Base-by-base conservation (phyloP, 1,140 invertebrate genomes). In the Drosophila pseudoananassae region DNA sequence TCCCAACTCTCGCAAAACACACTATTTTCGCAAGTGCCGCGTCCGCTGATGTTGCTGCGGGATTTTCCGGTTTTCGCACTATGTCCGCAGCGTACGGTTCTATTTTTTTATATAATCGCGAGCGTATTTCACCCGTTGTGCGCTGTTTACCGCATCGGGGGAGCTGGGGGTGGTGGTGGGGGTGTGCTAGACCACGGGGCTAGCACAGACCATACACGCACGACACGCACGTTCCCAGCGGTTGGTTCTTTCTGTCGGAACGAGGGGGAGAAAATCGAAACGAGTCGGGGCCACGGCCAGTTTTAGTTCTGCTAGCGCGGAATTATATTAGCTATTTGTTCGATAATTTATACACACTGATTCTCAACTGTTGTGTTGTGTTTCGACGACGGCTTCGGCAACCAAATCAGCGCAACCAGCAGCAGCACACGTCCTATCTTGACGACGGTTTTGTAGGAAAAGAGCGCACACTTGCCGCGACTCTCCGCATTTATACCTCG, bases 51-150 rank as follows among this genome's bases (percentile, higher is more conserved):
- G 20, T 52, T 43, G 50, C 45, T 65, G 4, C 10, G 69, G 23
- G 50, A 55, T 57, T 65, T 70, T 65, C 63, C 25, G 64, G 49
- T 50, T 76, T 64, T 55, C 29, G 46, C 36, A 23, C 68, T 55
- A 38, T 64, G 53, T 33, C 65, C 54, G 36, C 23, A 59, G 31
- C 31, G 53, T 45, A 51, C 58, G 56, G 38, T 43, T 43, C 14
- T 43, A 15, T 38, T 82, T 84, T 84, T 83, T 80, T 87, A 84
- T 78, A 77, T 84, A 84, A 85, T 73, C 69, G 56, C 31, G 52
- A 29, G 54, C 50, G 56, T 78, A 40, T 52, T 56, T 49, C 36
- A 36, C 20, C 38, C 25, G 33, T 25, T 46, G 15, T 58, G 55
- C 61, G 47, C 51, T 57, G 38, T 63, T 82, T 60, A 58, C 53